A percentile compares a stretch with the other conserved stretches of the same genome.
phyloP scores from a whole-genome alignment of 2,888 invertebrate species.

The Meiosimyza decipiens region DNA sequence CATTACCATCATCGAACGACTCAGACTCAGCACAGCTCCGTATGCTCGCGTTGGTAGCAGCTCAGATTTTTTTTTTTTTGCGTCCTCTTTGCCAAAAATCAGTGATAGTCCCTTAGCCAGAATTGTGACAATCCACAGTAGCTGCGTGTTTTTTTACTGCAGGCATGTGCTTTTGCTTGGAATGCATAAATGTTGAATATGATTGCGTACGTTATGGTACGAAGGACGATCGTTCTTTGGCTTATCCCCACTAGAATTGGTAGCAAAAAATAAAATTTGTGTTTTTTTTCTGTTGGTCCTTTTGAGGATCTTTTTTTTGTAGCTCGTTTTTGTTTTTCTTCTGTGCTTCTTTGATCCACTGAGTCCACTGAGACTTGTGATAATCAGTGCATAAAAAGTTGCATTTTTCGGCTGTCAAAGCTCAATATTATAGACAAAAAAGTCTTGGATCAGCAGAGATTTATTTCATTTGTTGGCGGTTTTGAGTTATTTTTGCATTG shows the following conservation, averaged over 20 bases:
- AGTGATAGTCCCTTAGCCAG: too few species aligned
- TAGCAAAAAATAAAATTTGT: not conserved
- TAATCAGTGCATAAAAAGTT: constrained; percentile 12
- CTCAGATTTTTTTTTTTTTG: not conserved
- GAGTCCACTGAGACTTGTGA: not conserved
- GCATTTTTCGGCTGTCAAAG: constrained; percentile 23
- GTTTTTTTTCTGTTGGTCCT: not conserved
- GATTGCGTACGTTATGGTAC: constrained; percentile 6
- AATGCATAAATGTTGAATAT: constrained; percentile 24
- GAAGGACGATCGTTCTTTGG: constrained; percentile 8
- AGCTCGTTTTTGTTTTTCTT: constrained; percentile 4
- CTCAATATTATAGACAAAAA: constrained; percentile 13
- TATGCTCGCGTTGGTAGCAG: not conserved
- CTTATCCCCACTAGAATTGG: not conserved
- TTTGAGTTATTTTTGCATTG: constrained; percentile 32
- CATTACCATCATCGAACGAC: constrained; percentile 5
- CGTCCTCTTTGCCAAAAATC: not conserved
- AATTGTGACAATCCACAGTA: constrained; percentile 28
- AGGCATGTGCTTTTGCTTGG: not conserved
- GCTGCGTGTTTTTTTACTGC: constrained; percentile 11
- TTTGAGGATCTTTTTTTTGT: not conserved
- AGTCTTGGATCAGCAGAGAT: constrained; percentile 40
- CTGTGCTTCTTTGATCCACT: not conserved
- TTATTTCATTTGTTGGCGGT: constrained; percentile 39
- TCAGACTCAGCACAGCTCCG: constrained; percentile 2